These are phyloP conservation scores for Anoplolepis gracilipes DNA, from an alignment of 1,140 invertebrate genomes.

Conservation along the genomic window DNA sequence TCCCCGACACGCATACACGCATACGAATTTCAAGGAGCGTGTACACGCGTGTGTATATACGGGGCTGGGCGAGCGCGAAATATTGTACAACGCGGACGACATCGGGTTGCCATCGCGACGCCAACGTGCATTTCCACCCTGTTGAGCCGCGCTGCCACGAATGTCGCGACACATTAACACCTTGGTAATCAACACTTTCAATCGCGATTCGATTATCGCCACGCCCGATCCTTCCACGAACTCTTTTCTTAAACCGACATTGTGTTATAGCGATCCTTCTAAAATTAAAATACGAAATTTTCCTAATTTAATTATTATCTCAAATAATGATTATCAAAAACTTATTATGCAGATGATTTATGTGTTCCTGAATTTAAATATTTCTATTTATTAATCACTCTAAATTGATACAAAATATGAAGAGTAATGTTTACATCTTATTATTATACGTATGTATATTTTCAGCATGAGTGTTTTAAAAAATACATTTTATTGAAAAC, in stretches of 20 bases:
- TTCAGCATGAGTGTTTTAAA: background rate
- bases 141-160: background rate
- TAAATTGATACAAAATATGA: background rate
- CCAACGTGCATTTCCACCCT: constrained; percentile 3
- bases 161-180: constrained; percentile 27
- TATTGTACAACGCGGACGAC: background rate
- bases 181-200: constrained; percentile 36
- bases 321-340: background rate
- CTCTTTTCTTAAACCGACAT: background rate
- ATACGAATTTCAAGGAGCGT: background rate
- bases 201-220: constrained; percentile 35
- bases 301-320: no score
- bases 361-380: no score
- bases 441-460: background rate
- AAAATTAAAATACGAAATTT: constrained; percentile 6
- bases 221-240: background rate
- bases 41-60: background rate
- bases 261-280: background rate
- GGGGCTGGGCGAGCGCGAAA: background rate
- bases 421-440: background rate
- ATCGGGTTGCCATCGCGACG: background rate
- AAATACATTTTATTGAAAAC: background rate
- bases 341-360: no score
- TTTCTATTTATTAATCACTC: background rate
- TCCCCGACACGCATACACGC: background rate